phyloP scores from a whole-genome alignment of 1,140 invertebrate genomes.

The Drosophila azteca region DNA sequence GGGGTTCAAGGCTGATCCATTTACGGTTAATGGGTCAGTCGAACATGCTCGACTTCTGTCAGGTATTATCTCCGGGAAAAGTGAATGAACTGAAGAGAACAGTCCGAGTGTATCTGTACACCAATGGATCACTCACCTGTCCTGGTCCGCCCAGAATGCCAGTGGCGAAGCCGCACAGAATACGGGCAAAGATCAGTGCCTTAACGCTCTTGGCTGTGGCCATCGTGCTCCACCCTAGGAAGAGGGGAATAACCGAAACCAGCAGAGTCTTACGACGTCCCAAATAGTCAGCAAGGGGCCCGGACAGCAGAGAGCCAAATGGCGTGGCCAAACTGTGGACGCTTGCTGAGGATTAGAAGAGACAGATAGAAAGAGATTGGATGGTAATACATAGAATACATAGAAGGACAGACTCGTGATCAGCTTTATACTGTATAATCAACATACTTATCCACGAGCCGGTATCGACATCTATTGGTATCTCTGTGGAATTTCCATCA shows the following conservation, averaged over 20 bases:
- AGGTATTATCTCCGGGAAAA: conserved; percentile 2
- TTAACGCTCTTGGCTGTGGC: conserved; percentile 86
- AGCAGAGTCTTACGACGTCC: conserved; percentile 87
- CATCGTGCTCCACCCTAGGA: conserved; percentile 87
- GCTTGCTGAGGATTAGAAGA: conserved; percentile 85
- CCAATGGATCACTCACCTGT: conserved; percentile 84
- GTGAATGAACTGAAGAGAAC: conserved; percentile 35
- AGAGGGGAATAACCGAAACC: conserved; percentile 85
- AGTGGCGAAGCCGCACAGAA: conserved; percentile 88
- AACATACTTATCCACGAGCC: conserved; percentile 88
- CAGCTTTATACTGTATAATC: too few relatives aligned
- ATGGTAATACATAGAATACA: not conserved
- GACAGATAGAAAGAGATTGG: conserved; percentile 9
- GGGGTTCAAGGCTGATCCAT: conserved; percentile 37
- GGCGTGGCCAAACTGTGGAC: conserved; percentile 88
- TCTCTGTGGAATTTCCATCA: conserved; percentile 84
- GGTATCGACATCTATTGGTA: conserved; percentile 85
- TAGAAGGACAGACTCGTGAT: conserved; percentile 3
- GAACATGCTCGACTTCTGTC: conserved; percentile 15
- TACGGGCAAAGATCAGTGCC: conserved; percentile 87
- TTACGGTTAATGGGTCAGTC: conserved; percentile 73
- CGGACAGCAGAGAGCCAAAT: conserved; percentile 87
- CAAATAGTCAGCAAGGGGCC: conserved; percentile 86
- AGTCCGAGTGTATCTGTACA: too few relatives aligned
- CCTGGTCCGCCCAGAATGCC: conserved; percentile 88